Evolutionary conservation across 2,888 invertebrate genomes (phyloP).

Genomic region (Troides helena): DNA sequence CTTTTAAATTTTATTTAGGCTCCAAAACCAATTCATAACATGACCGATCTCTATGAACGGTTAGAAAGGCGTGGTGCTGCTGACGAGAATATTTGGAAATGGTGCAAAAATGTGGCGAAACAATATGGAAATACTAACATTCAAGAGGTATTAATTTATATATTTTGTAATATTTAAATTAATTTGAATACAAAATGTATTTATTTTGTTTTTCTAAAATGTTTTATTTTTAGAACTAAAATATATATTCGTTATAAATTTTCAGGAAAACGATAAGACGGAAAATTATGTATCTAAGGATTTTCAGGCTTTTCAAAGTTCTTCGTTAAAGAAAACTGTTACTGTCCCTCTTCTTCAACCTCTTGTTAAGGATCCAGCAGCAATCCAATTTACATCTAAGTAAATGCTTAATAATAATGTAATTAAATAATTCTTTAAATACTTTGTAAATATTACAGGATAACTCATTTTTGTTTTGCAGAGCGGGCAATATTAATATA

Average conservation of each 20-base stretch:
- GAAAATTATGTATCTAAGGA: constrained; percentile 44
- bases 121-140: constrained; percentile 32
- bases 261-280: constrained; percentile 28
- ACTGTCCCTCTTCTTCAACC: constrained; percentile 53
- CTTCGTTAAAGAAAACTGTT: constrained; percentile 50
- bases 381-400: constrained; percentile 28
- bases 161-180: no score
- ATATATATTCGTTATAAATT: constrained; percentile 4
- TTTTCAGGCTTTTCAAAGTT: constrained; percentile 56
- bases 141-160: constrained; percentile 21
- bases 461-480: constrained; percentile 1
- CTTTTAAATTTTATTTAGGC: constrained; percentile 1
- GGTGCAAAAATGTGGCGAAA: constrained; percentile 56
- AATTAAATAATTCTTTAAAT: neutral
- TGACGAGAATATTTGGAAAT: constrained; percentile 62
- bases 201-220: neutral
- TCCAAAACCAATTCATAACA: constrained; percentile 54
- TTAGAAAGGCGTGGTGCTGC: constrained; percentile 61
- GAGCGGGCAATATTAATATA: constrained; percentile 17
- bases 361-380: constrained; percentile 52
- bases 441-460: neutral
- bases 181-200: neutral
- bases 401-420: constrained; percentile 2
- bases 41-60: constrained; percentile 53
- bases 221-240: neutral